These are phyloP conservation scores for Sandelia bainsii DNA, from an alignment of 2,797 vertebrate genomes.

Conservation along the genomic window DNA sequence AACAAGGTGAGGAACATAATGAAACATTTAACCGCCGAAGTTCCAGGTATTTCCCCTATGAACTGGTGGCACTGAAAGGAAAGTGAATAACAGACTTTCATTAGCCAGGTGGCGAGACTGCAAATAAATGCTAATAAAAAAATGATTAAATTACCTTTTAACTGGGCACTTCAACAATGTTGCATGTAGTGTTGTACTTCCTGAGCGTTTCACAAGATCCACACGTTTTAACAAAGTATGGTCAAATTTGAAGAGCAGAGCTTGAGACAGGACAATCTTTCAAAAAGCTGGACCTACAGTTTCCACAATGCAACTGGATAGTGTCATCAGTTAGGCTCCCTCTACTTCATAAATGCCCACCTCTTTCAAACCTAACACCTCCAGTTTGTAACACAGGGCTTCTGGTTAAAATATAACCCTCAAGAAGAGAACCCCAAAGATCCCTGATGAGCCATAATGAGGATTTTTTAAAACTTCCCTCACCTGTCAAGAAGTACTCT, in stretches of 20 bases:
- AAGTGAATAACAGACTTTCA: too few species aligned
- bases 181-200: neutral
- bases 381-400: neutral
- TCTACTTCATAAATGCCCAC: neutral
- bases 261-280: too few species aligned
- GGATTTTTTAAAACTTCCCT: too few species aligned
- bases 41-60: neutral
- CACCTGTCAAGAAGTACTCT: too few species aligned
- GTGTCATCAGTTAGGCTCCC: neutral
- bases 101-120: too few species aligned
- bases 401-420: neutral
- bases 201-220: neutral
- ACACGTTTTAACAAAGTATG: neutral
- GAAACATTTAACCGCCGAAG: too few species aligned
- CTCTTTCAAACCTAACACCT: neutral
- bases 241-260: neutral
- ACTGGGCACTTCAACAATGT: neutral
- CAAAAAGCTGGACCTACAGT: neutral
- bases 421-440: too few species aligned
- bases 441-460: too few species aligned
- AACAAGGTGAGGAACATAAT: too few species aligned
- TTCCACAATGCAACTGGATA: neutral
- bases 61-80: neutral
- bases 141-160: neutral
- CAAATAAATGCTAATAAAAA: too few species aligned